Conservation (phyloP, 23 tunicate genomes). For the Styela plicata region DNA sequence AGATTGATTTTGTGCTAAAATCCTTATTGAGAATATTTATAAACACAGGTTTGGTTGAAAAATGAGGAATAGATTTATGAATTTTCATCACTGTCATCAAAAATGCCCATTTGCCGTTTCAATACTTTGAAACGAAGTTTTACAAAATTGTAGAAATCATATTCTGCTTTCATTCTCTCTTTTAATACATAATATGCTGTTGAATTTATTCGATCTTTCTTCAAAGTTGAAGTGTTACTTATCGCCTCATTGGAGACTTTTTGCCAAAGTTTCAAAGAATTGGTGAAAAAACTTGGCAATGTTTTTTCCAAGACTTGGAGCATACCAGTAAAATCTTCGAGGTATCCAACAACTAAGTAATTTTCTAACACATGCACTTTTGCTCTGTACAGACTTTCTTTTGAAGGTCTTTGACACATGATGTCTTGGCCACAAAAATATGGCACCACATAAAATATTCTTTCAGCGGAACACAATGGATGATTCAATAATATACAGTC, state of each 20-base stretch:
- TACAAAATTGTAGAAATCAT: slow-evolving; percentile 82
- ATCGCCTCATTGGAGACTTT: slow-evolving; percentile 9
- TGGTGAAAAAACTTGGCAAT: slow-evolving; percentile 65
- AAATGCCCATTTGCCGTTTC: not conserved
- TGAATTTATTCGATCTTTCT: slow-evolving; percentile 31
- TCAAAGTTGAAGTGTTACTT: slow-evolving; percentile 44
- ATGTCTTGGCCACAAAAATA: slow-evolving; percentile 91
- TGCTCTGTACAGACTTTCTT: slow-evolving; percentile 65
- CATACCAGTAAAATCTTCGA: slow-evolving; percentile 88
- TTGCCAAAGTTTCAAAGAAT: slow-evolving; percentile 50
- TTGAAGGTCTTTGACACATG: slow-evolving; percentile 55
- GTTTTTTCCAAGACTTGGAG: slow-evolving; percentile 73
- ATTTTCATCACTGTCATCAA: not conserved
- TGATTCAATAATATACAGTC: slow-evolving; percentile 72
- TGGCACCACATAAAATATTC: slow-evolving; percentile 85
- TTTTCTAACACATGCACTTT: slow-evolving; percentile 67
- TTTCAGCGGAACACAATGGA: slow-evolving; percentile 47
- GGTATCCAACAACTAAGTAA: slow-evolving; percentile 73
- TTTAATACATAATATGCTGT: slow-evolving; percentile 40
- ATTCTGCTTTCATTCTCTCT: slow-evolving; percentile 55
- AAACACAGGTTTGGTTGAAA: too few relatives aligned
- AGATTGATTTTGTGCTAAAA: too few relatives aligned
- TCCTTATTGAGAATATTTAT: too few relatives aligned
- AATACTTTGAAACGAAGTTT: slow-evolving; percentile 13
- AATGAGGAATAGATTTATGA: too few relatives aligned